Evolutionary conservation across 1,140 invertebrate genomes (phyloP).

Genomic region (Asobara japonica): DNA sequence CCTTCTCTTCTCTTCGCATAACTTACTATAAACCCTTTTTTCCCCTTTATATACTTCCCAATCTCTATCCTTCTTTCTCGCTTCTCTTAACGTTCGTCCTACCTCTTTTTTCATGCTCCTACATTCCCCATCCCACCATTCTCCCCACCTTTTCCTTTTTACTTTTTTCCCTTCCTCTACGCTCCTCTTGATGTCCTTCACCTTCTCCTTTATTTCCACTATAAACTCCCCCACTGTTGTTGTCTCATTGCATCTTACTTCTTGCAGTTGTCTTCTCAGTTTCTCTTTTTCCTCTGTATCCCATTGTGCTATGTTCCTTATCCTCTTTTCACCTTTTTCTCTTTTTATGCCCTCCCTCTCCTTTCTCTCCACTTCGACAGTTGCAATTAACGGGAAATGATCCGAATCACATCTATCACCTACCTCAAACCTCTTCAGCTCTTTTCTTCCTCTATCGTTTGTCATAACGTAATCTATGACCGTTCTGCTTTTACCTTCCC

Average conservation of each 20-base stretch:
- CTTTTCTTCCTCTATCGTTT: background rate
- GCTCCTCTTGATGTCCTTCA: background rate
- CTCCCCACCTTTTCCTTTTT: background rate
- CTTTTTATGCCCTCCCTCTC: background rate
- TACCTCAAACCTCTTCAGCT: too few species aligned
- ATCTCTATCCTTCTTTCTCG: background rate
- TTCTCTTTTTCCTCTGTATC: background rate
- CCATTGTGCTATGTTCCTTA: too few species aligned
- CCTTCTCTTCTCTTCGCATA: constrained; percentile 1
- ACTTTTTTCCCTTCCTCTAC: background rate
- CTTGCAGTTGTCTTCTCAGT: background rate
- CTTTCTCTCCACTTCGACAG: background rate
- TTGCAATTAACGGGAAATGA: too few species aligned
- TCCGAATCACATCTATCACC: too few species aligned
- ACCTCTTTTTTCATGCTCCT: background rate
- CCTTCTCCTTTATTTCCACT: background rate
- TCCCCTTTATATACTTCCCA: background rate
- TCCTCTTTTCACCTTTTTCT: too few species aligned
- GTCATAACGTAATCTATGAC: constrained; percentile 8
- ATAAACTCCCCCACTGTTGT: background rate
- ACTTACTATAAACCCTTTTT: background rate
- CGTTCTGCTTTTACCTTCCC: too few species aligned
- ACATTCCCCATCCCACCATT: background rate
- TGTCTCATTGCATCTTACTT: background rate
- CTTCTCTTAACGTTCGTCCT: background rate